Evolutionary conservation across 2,113 vertebrate species (phyloP).

Genomic region (Nibea albiflora): DNA sequence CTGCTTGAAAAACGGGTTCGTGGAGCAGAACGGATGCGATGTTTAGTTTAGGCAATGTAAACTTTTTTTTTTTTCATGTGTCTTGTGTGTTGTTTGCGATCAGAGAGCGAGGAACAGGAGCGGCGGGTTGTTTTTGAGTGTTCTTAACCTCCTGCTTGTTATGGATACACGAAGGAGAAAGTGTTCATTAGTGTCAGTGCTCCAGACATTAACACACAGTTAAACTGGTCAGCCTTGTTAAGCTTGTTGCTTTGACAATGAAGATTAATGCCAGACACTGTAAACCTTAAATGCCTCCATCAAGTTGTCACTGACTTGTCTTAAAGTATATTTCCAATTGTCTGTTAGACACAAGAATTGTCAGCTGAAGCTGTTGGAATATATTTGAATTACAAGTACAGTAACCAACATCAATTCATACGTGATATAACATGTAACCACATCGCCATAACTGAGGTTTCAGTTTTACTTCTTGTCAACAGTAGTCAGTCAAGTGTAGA

Average conservation of each 20-base stretch:
- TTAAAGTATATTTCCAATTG: background rate
- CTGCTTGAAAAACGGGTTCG: background rate
- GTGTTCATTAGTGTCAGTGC: background rate
- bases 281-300: background rate
- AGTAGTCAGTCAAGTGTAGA: no score
- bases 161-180: background rate
- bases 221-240: constrained; percentile 22
- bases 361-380: background rate
- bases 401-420: no score
- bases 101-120: background rate
- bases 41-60: background rate
- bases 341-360: no score
- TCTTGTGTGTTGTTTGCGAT: background rate
- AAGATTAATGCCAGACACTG: background rate
- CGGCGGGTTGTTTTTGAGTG: background rate
- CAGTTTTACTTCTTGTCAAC: no score
- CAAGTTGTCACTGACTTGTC: background rate
- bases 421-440: no score
- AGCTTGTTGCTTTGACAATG: background rate
- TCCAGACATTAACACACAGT: background rate
- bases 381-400: no score
- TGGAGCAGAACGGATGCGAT: background rate
- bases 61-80: no score
- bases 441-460: no score
- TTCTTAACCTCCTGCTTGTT: background rate